Percentiles rank a stretch among this genome's conserved stretches.
These are phyloP conservation scores for Polyodon spathula DNA, from an alignment of 2,113 vertebrate species.

Conservation along the genomic window DNA sequence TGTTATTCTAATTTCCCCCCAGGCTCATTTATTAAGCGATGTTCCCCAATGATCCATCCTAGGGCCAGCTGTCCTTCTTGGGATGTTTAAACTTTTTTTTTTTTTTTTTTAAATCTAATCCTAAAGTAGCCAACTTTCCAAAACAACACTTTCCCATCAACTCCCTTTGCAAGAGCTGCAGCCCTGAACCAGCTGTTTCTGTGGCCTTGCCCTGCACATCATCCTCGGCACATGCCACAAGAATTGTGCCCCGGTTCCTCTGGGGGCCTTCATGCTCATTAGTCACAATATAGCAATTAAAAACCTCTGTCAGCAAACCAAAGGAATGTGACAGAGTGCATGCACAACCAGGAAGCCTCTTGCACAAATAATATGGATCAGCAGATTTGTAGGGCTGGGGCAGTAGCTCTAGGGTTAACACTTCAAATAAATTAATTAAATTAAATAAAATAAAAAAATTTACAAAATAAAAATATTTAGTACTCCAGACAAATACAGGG, in stretches of 20 bases:
- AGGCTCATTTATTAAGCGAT: no score
- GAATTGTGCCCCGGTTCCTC: background rate
- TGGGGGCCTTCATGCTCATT: background rate
- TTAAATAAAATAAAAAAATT: no score
- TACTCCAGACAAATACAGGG: no score
- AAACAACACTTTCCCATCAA: background rate
- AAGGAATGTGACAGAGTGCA: conserved; percentile 5
- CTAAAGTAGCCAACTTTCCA: background rate
- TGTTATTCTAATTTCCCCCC: no score
- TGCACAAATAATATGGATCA: conserved; percentile 7
- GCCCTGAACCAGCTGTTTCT: conserved; percentile 2
- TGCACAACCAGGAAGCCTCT: background rate
- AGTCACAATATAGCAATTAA: conserved; percentile 3
- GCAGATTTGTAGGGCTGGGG: background rate
- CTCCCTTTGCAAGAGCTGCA: background rate
- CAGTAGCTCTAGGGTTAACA: background rate
- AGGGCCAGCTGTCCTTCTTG: no score
- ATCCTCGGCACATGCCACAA: background rate
- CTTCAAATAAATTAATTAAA: no score
- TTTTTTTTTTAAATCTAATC: background rate
- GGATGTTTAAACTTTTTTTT: background rate
- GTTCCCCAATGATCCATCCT: no score
- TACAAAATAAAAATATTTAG: no score
- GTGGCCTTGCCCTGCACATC: background rate
- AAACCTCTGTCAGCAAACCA: conserved; percentile 9